Evolutionary conservation across 2,113 vertebrate genomes (phyloP).

Genomic region (Arenaria interpres): DNA sequence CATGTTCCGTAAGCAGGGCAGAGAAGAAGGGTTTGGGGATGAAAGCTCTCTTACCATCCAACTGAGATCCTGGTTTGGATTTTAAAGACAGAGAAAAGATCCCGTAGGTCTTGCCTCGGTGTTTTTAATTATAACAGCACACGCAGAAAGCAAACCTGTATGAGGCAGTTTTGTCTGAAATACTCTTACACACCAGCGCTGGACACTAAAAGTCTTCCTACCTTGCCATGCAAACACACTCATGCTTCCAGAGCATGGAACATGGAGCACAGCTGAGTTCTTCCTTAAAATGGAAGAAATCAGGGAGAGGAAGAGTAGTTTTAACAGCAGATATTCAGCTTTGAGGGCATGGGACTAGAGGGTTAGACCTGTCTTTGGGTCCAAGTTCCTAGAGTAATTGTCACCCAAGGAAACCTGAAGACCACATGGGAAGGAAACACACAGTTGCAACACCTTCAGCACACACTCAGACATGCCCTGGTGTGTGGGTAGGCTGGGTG

Average conservation of each 20-base stretch:
- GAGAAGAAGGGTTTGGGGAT: background rate
- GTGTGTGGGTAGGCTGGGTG: rapidly evolving
- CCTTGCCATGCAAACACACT: background rate
- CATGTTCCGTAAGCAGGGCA: background rate
- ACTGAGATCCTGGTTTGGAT: background rate
- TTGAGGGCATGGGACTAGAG: background rate
- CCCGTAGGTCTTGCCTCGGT: background rate
- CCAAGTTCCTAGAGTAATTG: background rate
- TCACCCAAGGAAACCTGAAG: background rate
- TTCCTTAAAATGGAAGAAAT: background rate
- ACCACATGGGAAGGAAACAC: background rate
- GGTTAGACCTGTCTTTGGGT: background rate
- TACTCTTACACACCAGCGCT: background rate
- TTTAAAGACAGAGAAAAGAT: background rate
- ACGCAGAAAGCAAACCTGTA: background rate
- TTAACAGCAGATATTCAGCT: background rate
- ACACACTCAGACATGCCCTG: background rate
- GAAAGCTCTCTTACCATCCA: background rate
- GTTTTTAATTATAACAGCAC: background rate
- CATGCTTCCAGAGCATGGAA: background rate
- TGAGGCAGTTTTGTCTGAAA: background rate
- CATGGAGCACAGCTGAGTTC: background rate
- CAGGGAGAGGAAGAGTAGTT: background rate
- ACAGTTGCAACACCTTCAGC: background rate
- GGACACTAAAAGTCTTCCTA: background rate